Evolutionary conservation across 2,113 vertebrate genomes (phyloP).

Genomic region (Sisor rabdophorus): DNA sequence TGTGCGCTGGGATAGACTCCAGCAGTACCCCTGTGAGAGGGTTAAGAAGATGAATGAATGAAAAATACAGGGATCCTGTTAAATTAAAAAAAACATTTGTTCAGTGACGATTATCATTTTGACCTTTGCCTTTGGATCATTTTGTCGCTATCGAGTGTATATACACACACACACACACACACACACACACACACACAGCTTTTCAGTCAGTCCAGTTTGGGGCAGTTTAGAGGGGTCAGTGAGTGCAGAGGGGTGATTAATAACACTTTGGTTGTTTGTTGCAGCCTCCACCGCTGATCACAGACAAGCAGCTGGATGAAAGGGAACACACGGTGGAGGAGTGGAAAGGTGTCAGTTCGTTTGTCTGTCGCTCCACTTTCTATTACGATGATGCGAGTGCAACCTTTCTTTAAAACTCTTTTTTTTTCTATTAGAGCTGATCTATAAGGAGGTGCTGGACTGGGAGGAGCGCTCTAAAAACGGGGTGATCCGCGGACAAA

Average conservation of each 20-base stretch:
- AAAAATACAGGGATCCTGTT: no score
- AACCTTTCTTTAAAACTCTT: neutral
- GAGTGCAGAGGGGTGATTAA: no score
- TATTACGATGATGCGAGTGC: neutral
- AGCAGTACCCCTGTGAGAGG: no score
- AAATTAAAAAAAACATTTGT: neutral
- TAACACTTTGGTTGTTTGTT: no score
- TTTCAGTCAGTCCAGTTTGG: neutral
- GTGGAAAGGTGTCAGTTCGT: slow-evolving; percentile 99
- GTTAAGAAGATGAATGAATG: no score
- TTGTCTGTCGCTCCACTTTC: no score
- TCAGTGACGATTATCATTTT: neutral
- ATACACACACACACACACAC: neutral
- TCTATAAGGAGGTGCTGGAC: slow-evolving; percentile 97
- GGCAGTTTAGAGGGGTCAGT: neutral
- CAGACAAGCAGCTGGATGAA: slow-evolving; percentile 96
- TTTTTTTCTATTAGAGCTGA: slow-evolving; percentile 76
- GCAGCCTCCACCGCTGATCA: slow-evolving; percentile 93
- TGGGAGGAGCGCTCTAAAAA: slow-evolving; percentile 96
- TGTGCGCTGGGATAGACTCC: no score
- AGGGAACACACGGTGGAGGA: slow-evolving; percentile 96
- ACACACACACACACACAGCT: neutral
- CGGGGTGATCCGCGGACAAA: slow-evolving; percentile 89
- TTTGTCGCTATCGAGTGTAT: no score
- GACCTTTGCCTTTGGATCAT: neutral